Conservation (phyloP, 2,797 vertebrate genomes). For the Clarias fuscus region DNA sequence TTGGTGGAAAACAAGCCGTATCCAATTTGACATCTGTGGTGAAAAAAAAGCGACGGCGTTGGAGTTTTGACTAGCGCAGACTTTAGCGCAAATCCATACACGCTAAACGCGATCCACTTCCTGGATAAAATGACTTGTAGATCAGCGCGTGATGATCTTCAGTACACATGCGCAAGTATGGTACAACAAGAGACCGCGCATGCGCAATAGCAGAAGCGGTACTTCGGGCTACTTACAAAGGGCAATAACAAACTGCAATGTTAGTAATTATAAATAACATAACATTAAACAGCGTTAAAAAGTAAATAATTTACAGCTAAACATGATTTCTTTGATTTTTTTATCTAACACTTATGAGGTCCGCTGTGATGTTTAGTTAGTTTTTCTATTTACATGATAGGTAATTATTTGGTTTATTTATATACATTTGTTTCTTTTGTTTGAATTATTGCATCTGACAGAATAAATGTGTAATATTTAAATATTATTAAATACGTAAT, state of each 20-base stretch:
- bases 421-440: background rate
- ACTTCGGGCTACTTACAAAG: background rate
- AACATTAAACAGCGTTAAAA: background rate
- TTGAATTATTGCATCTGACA: background rate
- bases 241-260: background rate
- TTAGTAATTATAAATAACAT: background rate
- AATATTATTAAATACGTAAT: no score
- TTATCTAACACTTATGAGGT: background rate
- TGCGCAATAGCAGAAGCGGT: slow-evolving; percentile 30
- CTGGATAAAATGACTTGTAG: background rate
- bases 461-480: background rate
- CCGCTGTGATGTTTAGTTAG: background rate
- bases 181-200: slow-evolving; percentile 23
- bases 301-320: background rate
- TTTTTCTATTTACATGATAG: background rate
- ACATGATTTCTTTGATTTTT: background rate
- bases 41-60: slow-evolving; percentile 24
- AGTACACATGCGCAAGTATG: background rate
- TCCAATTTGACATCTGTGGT: slow-evolving; percentile 35
- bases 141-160: background rate
- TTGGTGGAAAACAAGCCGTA: background rate
- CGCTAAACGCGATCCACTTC: background rate
- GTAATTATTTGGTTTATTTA: background rate
- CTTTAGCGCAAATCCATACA: slow-evolving; percentile 37
- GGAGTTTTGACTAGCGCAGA: slow-evolving; percentile 40